phyloP scores from a whole-genome alignment of 2,797 vertebrate species.

The Tarsius wallacei region DNA sequence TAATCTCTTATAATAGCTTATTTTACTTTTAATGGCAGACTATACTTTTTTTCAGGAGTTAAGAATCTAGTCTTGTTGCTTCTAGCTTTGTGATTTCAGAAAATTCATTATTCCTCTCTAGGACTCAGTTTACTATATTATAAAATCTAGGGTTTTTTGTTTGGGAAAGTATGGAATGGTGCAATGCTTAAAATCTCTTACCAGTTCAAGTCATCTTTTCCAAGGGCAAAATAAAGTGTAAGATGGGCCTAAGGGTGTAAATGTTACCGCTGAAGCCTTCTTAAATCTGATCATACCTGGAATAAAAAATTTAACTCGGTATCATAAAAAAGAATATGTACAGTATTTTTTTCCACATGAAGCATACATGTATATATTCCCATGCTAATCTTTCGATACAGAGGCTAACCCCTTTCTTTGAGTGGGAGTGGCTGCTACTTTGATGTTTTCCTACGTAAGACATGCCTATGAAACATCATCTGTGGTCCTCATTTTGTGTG shows the following conservation, averaged over 20 bases:
- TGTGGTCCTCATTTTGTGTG: background rate
- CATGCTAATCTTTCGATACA: background rate
- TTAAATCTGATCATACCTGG: background rate
- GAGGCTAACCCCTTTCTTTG: background rate
- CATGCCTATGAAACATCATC: background rate
- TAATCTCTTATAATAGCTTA: constrained; percentile 19
- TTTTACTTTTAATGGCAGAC: background rate
- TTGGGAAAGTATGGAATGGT: background rate
- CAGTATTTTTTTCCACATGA: background rate
- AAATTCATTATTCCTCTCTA: constrained; percentile 30
- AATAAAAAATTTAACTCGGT: background rate
- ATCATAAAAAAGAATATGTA: background rate
- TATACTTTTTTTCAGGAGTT: background rate
- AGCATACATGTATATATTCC: background rate
- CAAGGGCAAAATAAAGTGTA: constrained; percentile 15
- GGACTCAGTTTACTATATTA: background rate
- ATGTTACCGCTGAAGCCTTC: background rate
- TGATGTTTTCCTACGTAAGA: background rate
- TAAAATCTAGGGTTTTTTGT: background rate
- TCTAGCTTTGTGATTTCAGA: background rate
- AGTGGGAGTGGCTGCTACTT: background rate
- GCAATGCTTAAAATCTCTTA: background rate
- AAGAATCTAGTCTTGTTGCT: background rate
- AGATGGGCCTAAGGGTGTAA: background rate
- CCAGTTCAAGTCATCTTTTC: background rate